A percentile compares a stretch with the other conserved stretches of the same genome.
Conservation (phyloP, 1,140 invertebrate species). For the Saccostrea glomerata region DNA sequence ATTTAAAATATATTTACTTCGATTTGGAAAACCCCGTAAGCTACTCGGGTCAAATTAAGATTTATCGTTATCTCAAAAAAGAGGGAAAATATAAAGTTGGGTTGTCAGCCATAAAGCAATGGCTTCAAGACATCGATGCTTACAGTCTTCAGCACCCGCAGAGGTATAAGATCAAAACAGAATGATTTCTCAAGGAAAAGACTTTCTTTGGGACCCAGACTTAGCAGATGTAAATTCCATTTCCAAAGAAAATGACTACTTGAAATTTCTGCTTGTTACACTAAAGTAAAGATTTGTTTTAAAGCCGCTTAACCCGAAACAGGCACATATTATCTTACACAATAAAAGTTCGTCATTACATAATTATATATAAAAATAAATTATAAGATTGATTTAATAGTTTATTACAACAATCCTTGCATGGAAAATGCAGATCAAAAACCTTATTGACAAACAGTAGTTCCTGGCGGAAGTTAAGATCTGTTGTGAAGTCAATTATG, state of each 20-base stretch:
- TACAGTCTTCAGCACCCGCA: conserved; percentile 43
- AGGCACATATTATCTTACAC: no score
- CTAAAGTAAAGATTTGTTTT: no score
- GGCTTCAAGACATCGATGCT: no score
- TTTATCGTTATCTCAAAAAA: conserved; percentile 46
- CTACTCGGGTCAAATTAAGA: conserved; percentile 46
- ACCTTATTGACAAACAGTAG: no score
- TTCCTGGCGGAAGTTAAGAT: no score
- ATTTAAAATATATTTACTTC: conserved; percentile 53
- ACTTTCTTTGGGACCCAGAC: conserved; percentile 45
- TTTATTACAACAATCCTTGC: no score
- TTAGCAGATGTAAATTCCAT: conserved; percentile 20
- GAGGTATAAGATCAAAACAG: conserved; percentile 40
- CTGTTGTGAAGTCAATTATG: no score
- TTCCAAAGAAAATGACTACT: conserved; percentile 27
- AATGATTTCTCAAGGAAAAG: conserved; percentile 42
- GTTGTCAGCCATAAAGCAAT: conserved; percentile 32
- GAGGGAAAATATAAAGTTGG: conserved; percentile 52
- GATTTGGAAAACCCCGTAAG: conserved; percentile 42
- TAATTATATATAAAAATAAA: no score
- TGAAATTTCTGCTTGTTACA: conserved; percentile 34
- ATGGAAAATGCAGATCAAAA: no score
- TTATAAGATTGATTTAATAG: no score
- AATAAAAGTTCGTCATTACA: no score
- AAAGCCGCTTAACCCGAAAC: no score